phyloP scores from a whole-genome alignment of 2,113 vertebrate species.

The Embiotoca jacksoni region DNA sequence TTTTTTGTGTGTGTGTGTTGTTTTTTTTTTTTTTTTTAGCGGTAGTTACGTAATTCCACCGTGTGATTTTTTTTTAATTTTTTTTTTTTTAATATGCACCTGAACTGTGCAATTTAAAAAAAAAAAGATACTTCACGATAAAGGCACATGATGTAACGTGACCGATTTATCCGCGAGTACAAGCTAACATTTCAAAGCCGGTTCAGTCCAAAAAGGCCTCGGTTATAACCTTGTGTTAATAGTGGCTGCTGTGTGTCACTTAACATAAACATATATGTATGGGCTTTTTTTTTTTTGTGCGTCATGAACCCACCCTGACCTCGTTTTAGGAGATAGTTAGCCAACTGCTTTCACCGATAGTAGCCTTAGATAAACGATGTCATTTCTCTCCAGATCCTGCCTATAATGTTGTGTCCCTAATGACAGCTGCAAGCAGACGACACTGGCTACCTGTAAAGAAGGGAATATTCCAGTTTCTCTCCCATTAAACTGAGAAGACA shows the following conservation, averaged over 20 bases:
- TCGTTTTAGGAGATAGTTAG: conserved; percentile 6
- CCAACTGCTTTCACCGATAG: conserved; percentile 22
- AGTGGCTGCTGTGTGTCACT: conserved; percentile 28
- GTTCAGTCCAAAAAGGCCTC: conserved; percentile 51
- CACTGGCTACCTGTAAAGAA: conserved; percentile 36
- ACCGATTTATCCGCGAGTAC: conserved; percentile 25
- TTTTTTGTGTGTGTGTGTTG: too few relatives aligned
- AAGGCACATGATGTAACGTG: background rate
- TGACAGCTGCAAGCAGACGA: conserved; percentile 30
- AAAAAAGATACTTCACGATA: background rate
- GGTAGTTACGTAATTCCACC: conserved; percentile 19
- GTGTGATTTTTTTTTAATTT: background rate
- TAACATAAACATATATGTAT: too few relatives aligned
- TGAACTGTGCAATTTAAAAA: background rate
- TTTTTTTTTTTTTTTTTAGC: conserved; percentile 9
- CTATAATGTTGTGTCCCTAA: background rate
- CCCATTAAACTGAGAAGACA: background rate
- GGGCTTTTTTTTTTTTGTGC: background rate
- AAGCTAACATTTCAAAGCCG: conserved; percentile 36
- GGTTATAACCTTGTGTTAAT: conserved; percentile 2
- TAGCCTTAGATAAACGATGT: conserved; percentile 12
- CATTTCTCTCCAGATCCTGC: conserved; percentile 18
- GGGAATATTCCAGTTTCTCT: conserved; percentile 40
- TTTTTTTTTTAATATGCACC: conserved; percentile 4
- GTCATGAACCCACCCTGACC: conserved; percentile 13